Conservation (phyloP, 1,140 invertebrate species). For the Euura lappo region DNA sequence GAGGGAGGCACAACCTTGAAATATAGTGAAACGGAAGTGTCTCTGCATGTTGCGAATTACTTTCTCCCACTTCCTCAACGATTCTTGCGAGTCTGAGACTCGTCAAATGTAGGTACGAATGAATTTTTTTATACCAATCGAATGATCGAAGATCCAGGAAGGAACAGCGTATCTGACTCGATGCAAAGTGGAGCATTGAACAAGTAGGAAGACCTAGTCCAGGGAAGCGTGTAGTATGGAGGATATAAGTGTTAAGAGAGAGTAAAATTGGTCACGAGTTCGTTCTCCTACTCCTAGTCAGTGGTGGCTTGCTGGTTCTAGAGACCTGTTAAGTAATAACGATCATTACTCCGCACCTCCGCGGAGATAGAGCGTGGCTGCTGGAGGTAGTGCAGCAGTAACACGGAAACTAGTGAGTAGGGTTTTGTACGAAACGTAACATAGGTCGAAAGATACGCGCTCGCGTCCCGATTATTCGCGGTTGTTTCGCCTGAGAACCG, state of each 20-base stretch:
- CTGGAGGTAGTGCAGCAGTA: not conserved
- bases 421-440: too few species aligned
- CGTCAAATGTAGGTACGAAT: too few species aligned
- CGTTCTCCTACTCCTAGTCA: not conserved
- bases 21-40: conserved; percentile 27
- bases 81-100: conserved; percentile 5
- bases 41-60: conserved; percentile 50
- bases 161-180: too few species aligned
- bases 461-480: conserved; percentile 6
- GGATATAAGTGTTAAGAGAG: not conserved
- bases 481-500: conserved; percentile 3
- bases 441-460: not conserved
- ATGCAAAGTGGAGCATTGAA: not conserved
- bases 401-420: not conserved
- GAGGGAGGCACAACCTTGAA: conserved; percentile 24
- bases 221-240: not conserved
- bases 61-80: conserved; percentile 42
- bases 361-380: not conserved
- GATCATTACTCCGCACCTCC: not conserved
- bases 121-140: too few species aligned
- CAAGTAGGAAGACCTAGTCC: not conserved
- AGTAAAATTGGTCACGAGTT: conserved; percentile 16
- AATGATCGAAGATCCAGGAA: too few species aligned
- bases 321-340: not conserved
- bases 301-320: not conserved